Evolutionary conservation across 1,140 invertebrate species (phyloP), one percentile per base, ranked within the genome.

Genomic region (Cydia pomonella): DNA sequence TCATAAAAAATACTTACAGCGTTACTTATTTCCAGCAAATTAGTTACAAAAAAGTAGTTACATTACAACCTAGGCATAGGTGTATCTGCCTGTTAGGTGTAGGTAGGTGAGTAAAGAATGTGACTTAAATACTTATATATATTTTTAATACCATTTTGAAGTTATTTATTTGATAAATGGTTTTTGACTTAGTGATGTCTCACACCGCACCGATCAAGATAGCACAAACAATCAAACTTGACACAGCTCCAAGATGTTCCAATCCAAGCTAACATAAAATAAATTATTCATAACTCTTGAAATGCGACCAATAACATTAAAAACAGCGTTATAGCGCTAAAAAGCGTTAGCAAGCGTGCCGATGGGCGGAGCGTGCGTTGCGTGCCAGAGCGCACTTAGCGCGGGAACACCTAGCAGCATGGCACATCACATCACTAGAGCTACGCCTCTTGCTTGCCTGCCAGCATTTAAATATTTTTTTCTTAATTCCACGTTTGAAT

Each of bases 351-450:
- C 77, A 82, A 89, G 88, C 90, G 87, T 91, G 91, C 82, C 77
- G 79, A 82, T 86, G 90, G 90, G 90, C 89, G 91, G 89, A 87
- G 89, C 84, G 74, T 76, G 66, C 29, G 73, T 91, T 81, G 90
- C 91, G 91, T 92, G 91, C 79, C 80, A 76, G 7, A 29, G 77
- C 76, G 87, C 88, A 90, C 85, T 92, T 90, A 92, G 80, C 81
- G 82, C 80, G 84, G 89, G 85, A 90, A 90, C 89, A 90, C 91
- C 89, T 91, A 81, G 82, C 77, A 73, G 77, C 79, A 80, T 79
- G 79, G 85, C 83, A 90, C 89, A 91, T 27, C 72, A 73, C 73
- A 74, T 92, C 90, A 90, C 89, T 89, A 90, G n/a, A n/a, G 87
- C 82, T 84, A 92, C 91, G 91, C 87, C 91, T 91, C 89, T 91